Evolutionary conservation across 2,113 vertebrate genomes (phyloP), one percentile per base, ranked within the genome.

Genomic region (Forbesichthys papilliferus): DNA sequence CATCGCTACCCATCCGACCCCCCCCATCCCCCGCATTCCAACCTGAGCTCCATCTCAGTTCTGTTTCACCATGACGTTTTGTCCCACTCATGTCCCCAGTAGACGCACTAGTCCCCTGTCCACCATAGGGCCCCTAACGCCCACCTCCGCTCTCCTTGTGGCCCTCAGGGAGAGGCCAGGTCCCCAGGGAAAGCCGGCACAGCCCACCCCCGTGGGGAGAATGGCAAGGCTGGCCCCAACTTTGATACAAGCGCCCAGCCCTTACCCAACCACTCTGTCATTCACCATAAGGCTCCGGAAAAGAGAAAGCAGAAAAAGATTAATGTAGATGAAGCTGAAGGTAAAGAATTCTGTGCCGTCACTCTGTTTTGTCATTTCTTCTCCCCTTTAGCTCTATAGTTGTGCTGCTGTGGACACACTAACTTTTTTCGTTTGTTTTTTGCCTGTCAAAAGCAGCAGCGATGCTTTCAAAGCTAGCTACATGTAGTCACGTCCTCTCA

Each of bases 311-410:
- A 94, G 94, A 97, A 96, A 95, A 97, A 96, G 94, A 97, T 98
- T 94, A 99, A 98, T 95, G 95, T 99, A 97, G 97, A 98, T 87
- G 97, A 99, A 97, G 97, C 96, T 85, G 97, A 99, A 97, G 97
- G 97, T 99, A 97, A 92, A 88, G 61, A 83, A 78, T 61, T 33
- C 7, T 11, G 11, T 33, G 9, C 58, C 34, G 6, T 61, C 58
- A 36, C 58, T 61, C 55, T 57, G 16, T 56, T 18, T 57, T 18
- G 51, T 51, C 49, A 54, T 34, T 69, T 46, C 78, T 64, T 71
- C 73, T 69, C 71, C 72, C 69, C 67, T 78, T 27, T 87, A 66
- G 65, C 51, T 48, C 51, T 54, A 27, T 61, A 72, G 76, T 83
- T 78, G 48, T 80, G 80, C 85, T 80, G 73, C 84, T 74, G 67